Evolutionary conservation across 2,797 vertebrate genomes (phyloP), one percentile per base, ranked within the genome.

Genomic region (Acanthurus tractus): DNA sequence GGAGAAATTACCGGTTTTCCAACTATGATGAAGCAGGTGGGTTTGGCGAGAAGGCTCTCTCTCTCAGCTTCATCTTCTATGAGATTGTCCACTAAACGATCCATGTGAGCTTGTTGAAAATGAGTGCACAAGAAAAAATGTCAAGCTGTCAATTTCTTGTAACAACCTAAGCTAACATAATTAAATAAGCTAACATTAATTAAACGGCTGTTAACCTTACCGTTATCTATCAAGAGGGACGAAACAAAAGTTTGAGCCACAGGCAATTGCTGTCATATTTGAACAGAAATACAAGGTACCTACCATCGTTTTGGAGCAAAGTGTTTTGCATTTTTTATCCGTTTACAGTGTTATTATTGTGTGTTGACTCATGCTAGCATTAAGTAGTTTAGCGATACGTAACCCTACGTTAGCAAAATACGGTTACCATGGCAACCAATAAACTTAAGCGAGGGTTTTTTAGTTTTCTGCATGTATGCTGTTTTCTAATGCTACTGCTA

Each of bases 51-150:
- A 56, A 99, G 94, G 85, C 88, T 88, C 3, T 87, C 74, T 85
- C 56, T 95, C 72, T 98, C 97, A 73, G 93, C 91, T 90, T 98
- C 97, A 90, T 97, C 95, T 90, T 99, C 97, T 66, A 94, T 85
- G 2, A 97, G 89, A 82, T 92, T 95, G 88, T 99, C 97, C 69
- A 90, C 88, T 45, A 96, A 94, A 25, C 80, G 45, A 1, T 77
- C 58, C 57, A 75, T 74, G 7, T 36, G 11, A 42, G 17, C 56
- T 59, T 7, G 4, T 68, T 82, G 23, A 15, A 73, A 78, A 68
- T 29, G 0, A 48, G 17, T 46, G 23, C 13, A 64, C 12, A 57
- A 11, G 36, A 3, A 22, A 9, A 42, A 34, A 4, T 2, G 20
- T 46, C 34, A 50, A 25, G 22, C 34, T 17, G 8, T 45, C 40